phyloP scores from a whole-genome alignment of 2,797 vertebrate genomes.

The Limnodromus scolopaceus region DNA sequence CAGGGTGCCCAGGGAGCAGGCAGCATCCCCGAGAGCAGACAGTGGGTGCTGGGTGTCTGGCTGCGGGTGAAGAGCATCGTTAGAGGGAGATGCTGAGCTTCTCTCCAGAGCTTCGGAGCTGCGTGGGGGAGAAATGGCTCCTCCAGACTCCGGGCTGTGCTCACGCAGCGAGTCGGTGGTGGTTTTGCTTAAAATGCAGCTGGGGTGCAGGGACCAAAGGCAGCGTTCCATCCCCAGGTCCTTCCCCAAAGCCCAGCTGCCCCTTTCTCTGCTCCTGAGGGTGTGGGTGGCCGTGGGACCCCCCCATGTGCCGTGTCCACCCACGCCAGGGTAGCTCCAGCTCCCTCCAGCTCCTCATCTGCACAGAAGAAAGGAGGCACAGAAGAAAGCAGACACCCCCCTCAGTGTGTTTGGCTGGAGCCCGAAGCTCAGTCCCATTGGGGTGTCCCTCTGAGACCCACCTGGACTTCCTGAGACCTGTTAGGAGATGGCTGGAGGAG shows the following conservation, averaged over 20 bases:
- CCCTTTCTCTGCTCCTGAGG: background rate
- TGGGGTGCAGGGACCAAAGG: background rate
- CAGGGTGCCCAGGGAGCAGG: fast-evolving
- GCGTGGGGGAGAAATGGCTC: background rate
- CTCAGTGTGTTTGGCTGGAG: fast-evolving
- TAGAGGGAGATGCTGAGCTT: slow-evolving; percentile 52
- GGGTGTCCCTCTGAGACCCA: background rate
- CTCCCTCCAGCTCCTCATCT: background rate
- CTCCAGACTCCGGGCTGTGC: background rate
- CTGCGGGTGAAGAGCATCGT: background rate
- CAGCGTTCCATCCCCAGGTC: fast-evolving
- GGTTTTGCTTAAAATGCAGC: background rate
- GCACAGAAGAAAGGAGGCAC: background rate
- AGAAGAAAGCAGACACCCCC: background rate
- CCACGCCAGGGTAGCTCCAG: background rate
- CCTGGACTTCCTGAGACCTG: background rate
- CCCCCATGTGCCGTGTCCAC: fast-evolving
- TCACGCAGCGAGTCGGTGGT: fast-evolving
- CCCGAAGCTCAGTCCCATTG: fast-evolving
- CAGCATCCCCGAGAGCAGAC: background rate
- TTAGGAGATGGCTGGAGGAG: background rate
- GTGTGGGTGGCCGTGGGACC: fast-evolving
- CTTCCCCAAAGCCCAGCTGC: fast-evolving
- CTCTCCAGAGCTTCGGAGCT: background rate
- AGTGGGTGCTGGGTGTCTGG: background rate